A percentile compares a stretch with the other conserved stretches of the same genome.
phyloP scores from a whole-genome alignment of 2,113 vertebrate species.

The Alaudala cheleensis region DNA sequence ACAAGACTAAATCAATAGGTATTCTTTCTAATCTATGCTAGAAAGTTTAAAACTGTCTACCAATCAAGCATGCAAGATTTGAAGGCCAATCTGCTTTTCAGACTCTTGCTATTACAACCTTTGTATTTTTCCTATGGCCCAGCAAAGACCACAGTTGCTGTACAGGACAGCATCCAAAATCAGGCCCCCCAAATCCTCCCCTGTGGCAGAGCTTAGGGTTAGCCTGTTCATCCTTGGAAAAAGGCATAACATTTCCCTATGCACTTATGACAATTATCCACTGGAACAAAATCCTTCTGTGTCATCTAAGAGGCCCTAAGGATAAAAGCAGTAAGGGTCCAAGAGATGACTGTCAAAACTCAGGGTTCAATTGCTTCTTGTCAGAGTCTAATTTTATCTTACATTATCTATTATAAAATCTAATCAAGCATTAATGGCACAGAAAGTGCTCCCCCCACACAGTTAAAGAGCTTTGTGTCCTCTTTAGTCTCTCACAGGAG shows the following conservation, averaged over 20 bases:
- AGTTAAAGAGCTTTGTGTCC: conserved; percentile 59
- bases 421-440: conserved; percentile 62
- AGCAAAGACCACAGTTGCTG: background rate
- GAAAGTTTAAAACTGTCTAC: background rate
- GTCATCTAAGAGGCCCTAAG: background rate
- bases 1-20: background rate
- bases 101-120: background rate
- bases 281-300: conserved; percentile 26
- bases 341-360: conserved; percentile 45
- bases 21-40: background rate
- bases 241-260: conserved; percentile 19
- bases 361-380: conserved; percentile 59
- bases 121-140: background rate
- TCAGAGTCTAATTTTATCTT: conserved; percentile 54
- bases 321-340: conserved; percentile 21
- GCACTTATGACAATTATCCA: conserved; percentile 28
- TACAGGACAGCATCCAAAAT: background rate
- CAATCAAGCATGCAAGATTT: background rate
- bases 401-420: conserved; percentile 54
- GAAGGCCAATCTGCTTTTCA: background rate
- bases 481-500: conserved; percentile 59
- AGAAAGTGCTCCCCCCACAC: conserved; percentile 33
- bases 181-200: background rate
- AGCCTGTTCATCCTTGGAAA: background rate
- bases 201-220: background rate